Conservation (phyloP, 2,797 vertebrate genomes). For the Enteromius treurensis region DNA sequence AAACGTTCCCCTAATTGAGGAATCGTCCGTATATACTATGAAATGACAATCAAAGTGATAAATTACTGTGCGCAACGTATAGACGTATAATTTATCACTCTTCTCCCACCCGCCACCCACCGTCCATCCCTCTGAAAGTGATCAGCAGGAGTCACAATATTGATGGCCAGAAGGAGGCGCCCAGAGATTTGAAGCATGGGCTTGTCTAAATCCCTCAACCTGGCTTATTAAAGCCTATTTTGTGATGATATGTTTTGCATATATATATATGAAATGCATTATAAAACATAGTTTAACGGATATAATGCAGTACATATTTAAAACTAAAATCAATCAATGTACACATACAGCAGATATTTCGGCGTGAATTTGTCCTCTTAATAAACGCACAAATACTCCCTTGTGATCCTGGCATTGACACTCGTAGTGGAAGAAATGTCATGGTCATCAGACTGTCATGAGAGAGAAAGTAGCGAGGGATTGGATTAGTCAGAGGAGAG, state of each 20-base stretch:
- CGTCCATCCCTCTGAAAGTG: background rate
- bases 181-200: background rate
- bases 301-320: background rate
- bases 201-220: slow-evolving; percentile 17
- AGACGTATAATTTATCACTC: slow-evolving; percentile 30
- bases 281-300: background rate
- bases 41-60: slow-evolving; percentile 23
- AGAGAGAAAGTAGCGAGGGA: slow-evolving; percentile 38
- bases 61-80: background rate
- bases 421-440: slow-evolving; percentile 9
- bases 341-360: background rate
- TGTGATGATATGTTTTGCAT: background rate
- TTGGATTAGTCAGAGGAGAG: slow-evolving; percentile 41
- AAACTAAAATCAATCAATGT: background rate
- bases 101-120: background rate
- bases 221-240: background rate
- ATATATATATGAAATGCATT: background rate
- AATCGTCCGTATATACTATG: background rate
- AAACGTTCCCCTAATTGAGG: slow-evolving; percentile 23
- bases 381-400: background rate
- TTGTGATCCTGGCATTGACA: slow-evolving; percentile 4
- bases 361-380: background rate
- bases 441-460: slow-evolving; percentile 24
- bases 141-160: slow-evolving; percentile 23
- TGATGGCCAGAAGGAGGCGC: slow-evolving; percentile 7